Evolutionary conservation across 2,113 vertebrate genomes (phyloP).

Genomic region (Poeciliopsis occidentalis): DNA sequence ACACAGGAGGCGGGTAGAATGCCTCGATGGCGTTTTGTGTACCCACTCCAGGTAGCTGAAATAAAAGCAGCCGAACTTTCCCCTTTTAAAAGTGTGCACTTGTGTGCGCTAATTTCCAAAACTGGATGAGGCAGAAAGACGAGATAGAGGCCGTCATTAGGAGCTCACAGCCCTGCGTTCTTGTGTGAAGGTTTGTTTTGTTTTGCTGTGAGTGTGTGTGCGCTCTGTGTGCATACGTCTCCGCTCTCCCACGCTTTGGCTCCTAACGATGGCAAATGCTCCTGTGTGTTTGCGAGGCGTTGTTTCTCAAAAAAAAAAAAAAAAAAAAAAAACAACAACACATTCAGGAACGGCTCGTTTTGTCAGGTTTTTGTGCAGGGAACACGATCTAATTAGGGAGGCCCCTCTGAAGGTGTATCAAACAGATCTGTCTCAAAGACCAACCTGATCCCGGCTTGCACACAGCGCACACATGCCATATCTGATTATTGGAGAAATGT

Average conservation of each 20-base stretch:
- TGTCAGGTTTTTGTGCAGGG: too few relatives aligned
- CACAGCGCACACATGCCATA: constrained; percentile 65
- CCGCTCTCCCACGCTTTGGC: constrained; percentile 73
- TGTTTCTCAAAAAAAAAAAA: constrained; percentile 73
- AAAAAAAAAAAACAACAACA: constrained; percentile 79
- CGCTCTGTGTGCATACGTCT: constrained; percentile 43
- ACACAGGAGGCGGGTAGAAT: constrained; percentile 49
- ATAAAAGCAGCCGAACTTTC: constrained; percentile 73
- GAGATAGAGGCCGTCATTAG: constrained; percentile 79
- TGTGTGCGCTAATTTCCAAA: constrained; percentile 80
- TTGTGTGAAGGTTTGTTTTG: constrained; percentile 77
- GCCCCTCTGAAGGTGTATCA: constrained; percentile 78
- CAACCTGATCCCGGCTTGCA: constrained; percentile 65
- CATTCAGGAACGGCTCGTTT: too few relatives aligned
- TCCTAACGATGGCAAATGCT: constrained; percentile 78
- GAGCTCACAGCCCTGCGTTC: constrained; percentile 67
- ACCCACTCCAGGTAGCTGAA: constrained; percentile 63
- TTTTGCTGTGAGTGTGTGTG: constrained; percentile 68
- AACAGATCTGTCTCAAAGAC: constrained; percentile 72
- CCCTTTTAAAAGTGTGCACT: constrained; percentile 58
- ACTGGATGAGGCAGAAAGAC: constrained; percentile 80
- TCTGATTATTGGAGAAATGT: constrained; percentile 76
- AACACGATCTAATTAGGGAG: too few relatives aligned
- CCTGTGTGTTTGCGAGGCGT: constrained; percentile 73
- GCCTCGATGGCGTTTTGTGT: constrained; percentile 73